These are phyloP conservation scores for Dicrostonyx torquatus DNA, from an alignment of 2,797 vertebrate genomes.

Conservation along the genomic window DNA sequence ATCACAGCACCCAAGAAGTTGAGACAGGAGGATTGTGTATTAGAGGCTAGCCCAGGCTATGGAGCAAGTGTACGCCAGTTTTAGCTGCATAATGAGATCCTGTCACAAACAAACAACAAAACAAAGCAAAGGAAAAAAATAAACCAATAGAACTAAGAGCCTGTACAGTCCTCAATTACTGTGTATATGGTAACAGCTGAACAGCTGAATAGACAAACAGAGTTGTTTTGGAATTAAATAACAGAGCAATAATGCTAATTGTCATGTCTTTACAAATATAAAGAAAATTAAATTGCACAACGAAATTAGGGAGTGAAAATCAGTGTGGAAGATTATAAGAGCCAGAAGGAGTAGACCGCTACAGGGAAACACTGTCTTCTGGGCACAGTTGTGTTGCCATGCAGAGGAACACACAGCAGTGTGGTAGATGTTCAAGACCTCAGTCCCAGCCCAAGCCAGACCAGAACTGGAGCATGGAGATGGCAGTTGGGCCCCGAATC, in stretches of 20 bases:
- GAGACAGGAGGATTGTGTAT: neutral
- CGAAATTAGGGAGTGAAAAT: neutral
- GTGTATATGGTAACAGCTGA: neutral
- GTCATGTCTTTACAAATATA: neutral
- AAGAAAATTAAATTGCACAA: slow-evolving; percentile 13
- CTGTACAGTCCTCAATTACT: neutral
- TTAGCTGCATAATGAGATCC: neutral
- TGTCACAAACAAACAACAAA: neutral
- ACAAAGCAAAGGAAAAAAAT: neutral
- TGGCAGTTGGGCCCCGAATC: neutral
- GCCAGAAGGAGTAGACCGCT: neutral
- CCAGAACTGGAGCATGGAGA: neutral
- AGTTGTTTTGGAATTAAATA: slow-evolving; percentile 6
- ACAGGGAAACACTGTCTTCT: neutral
- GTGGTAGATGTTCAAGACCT: no score
- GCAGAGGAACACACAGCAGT: neutral
- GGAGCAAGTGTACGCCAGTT: neutral
- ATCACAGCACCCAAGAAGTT: neutral
- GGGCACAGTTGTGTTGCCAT: neutral
- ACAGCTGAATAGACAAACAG: neutral
- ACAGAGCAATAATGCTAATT: neutral
- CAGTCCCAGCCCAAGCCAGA: neutral
- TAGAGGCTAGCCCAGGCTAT: neutral
- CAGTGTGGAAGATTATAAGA: neutral
- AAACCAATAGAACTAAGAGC: neutral